Base-by-base conservation (phyloP, 2,888 invertebrate genomes). In the Limenitis camilla region DNA sequence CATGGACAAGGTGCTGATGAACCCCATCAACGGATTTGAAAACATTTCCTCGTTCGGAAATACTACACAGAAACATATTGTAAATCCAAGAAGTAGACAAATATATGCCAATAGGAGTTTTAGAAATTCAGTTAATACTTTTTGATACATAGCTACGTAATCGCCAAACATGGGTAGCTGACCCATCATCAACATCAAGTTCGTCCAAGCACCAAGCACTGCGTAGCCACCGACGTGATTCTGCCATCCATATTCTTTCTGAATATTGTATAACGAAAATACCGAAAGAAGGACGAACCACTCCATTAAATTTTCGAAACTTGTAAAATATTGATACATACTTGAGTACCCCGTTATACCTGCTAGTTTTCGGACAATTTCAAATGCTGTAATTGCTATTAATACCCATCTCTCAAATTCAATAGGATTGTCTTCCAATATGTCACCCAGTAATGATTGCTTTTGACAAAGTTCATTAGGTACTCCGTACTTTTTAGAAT, bases 141-240 rank as follows among this genome's bases (percentile, higher is more conserved):
- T 92, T 1, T 94, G 95, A 64, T 95, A 95, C 96, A 96, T 96
- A 1, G 96, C 95, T 1, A 96, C 95, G 70, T 96, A 96, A 31
- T 95, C 93, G 39, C 96, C 96, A 66, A 96, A 94, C 74, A 95
- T 91, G 0, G 96, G 96, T 43, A 96, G 80, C 66, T 96, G 94
- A 4, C 96, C 96, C 72, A 96, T 93, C 93, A 95, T 94, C 46
- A 95, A 73, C 94, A 96, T 95, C 11, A 95, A 87, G 75, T 96
- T 95, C 2, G 94, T 94, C 95, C 96, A 96, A 8, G 94, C 95
- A 36, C 94, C 91, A 1, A 96, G 81, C 0, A 95, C 94, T 0
- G 95, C 94, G 69, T 95, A 94, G 0, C 95, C 95, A 0, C 95
- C 95, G 1, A 96, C 91, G 68, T 95, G 95, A 68, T 94, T 95